Conservation (phyloP, 92 coral and sea anemone species). For the Isaurus tuberculatus region DNA sequence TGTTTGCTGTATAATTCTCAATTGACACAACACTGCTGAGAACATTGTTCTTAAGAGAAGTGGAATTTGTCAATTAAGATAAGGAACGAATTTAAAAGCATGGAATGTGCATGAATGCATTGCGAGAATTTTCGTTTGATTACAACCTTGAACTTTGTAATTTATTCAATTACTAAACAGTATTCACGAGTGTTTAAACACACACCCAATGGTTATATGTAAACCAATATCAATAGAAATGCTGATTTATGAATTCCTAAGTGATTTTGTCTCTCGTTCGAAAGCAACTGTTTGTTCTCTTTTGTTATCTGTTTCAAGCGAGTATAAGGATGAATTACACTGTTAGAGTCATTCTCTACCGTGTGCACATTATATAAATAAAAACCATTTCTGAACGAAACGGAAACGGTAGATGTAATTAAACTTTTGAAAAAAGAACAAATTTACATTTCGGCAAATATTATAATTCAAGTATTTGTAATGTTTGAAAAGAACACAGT, state of each 20-base stretch:
- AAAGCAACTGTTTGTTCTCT: background rate
- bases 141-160: background rate
- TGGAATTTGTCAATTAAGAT: background rate
- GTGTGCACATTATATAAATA: background rate
- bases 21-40: background rate
- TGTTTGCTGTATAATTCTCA: background rate
- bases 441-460: background rate
- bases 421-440: background rate
- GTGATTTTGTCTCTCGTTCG: background rate
- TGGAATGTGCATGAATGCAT: background rate
- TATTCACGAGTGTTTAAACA: background rate
- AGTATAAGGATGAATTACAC: background rate
- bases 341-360: background rate
- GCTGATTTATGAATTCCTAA: conserved; percentile 1
- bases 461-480: background rate
- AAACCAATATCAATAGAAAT: conserved; percentile 17
- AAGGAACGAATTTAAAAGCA: background rate
- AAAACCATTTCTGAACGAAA: background rate
- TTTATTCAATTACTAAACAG: conserved; percentile 1
- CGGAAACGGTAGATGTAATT: background rate
- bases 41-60: too few species aligned
- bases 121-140: background rate
- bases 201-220: conserved; percentile 26
- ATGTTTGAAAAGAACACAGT: background rate
- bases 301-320: background rate